Conservation (phyloP, 2,888 invertebrate genomes). For the Lamellibrachia satsuma region DNA sequence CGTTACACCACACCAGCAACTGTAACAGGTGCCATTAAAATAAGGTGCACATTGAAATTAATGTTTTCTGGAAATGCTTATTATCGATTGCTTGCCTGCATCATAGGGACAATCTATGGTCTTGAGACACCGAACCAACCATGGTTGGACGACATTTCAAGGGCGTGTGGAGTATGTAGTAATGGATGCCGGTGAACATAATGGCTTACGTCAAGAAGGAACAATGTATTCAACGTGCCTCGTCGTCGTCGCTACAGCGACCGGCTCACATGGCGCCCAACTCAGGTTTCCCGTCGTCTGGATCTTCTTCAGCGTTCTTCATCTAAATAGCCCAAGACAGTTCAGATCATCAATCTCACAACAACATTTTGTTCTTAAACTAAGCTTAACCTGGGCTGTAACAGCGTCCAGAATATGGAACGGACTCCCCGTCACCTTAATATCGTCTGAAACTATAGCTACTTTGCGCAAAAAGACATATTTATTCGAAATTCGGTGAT, state of each 20-base stretch:
- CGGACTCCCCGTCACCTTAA: no score
- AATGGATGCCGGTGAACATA: background rate
- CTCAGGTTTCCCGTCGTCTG: background rate
- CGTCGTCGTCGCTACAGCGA: background rate
- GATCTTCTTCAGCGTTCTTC: background rate
- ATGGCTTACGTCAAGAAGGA: background rate
- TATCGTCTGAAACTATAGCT: no score
- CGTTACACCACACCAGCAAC: background rate
- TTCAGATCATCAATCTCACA: no score
- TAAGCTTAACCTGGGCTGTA: no score
- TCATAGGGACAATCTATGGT: background rate
- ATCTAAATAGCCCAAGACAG: no score
- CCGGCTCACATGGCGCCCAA: background rate
- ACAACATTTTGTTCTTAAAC: no score
- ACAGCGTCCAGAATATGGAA: no score
- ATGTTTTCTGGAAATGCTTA: background rate
- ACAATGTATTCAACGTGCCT: background rate
- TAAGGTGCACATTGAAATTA: background rate
- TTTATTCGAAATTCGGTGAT: no score
- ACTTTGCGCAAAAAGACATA: no score
- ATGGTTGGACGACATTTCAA: background rate
- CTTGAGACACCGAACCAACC: background rate
- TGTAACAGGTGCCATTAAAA: background rate
- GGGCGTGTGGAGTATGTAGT: background rate
- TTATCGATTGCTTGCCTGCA: background rate